These are phyloP conservation scores for Callithrix jacchus DNA, from an alignment of 2,113 vertebrate species.

Conservation along the genomic window DNA sequence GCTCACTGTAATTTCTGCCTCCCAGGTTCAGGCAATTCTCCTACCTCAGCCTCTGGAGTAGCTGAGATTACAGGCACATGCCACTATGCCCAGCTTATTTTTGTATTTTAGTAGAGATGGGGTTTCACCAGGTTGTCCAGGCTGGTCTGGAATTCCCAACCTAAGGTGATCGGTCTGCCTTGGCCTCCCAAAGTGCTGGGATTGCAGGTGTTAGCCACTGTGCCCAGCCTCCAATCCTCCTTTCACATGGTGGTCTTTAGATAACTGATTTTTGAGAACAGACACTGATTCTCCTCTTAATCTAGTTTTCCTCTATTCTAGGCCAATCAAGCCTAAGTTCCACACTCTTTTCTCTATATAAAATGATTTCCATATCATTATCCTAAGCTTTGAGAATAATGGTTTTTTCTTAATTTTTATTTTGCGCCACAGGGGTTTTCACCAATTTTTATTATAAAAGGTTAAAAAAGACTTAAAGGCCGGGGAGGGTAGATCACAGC, in stretches of 20 bases:
- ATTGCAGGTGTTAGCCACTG: too few species aligned
- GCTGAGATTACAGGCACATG: too few species aligned
- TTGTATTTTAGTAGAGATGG: too few species aligned
- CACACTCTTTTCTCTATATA: not conserved
- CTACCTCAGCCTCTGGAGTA: too few species aligned
- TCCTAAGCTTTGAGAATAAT: not conserved
- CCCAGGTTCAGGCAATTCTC: too few species aligned
- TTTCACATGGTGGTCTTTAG: not conserved
- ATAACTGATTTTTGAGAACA: not conserved
- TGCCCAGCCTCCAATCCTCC: not conserved
- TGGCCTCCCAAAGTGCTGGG: too few species aligned
- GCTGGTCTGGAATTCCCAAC: too few species aligned
- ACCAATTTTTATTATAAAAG: slow-evolving; percentile 25
- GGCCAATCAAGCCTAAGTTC: not conserved
- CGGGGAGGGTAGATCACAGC: too few species aligned
- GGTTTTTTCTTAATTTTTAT: not conserved
- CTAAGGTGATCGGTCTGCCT: too few species aligned
- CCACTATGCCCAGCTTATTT: too few species aligned
- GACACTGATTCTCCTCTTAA: not conserved
- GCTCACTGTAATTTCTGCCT: too few species aligned
- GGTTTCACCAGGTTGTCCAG: too few species aligned
- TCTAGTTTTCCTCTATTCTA: not conserved
- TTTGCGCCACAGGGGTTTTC: not conserved
- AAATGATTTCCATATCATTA: not conserved
- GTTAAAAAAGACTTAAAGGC: not conserved